These are phyloP conservation scores for Acleris emargana DNA, from an alignment of 2,888 invertebrate genomes.

Conservation along the genomic window DNA sequence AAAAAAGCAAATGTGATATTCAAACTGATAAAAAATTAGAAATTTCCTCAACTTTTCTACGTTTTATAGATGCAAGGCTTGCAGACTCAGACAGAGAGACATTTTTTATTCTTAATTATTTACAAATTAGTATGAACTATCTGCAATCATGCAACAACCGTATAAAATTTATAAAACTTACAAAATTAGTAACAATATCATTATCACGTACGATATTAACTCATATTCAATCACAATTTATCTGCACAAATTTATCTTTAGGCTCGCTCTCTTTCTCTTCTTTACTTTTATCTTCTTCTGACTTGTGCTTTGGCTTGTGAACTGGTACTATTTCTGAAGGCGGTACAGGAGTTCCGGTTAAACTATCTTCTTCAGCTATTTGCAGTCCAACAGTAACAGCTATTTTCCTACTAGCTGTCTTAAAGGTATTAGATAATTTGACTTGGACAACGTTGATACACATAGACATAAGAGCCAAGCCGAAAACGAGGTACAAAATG, in stretches of 20 bases:
- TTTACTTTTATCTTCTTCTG: conserved; percentile 53
- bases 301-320: conserved; percentile 63
- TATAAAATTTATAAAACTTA: conserved; percentile 41
- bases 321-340: conserved; percentile 71
- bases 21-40: no score
- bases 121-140: conserved; percentile 17
- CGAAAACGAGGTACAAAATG: conserved; percentile 96
- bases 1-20: no score
- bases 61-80: no score
- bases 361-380: conserved; percentile 86
- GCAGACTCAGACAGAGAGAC: background rate
- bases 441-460: conserved; percentile 98
- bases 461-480: conserved; percentile 97
- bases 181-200: conserved; percentile 55
- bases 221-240: conserved; percentile 29
- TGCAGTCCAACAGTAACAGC: conserved; percentile 92
- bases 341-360: conserved; percentile 69
- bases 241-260: conserved; percentile 45
- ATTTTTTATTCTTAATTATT: background rate
- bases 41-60: no score
- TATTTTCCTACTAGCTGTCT: conserved; percentile 92
- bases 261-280: conserved; percentile 53
- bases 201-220: conserved; percentile 44
- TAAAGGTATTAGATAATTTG: conserved; percentile 90
- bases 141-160: conserved; percentile 19